A percentile compares a stretch with the other conserved stretches of the same genome.
phyloP scores from a whole-genome alignment of 2,797 vertebrate genomes.

The Botia almorhae region DNA sequence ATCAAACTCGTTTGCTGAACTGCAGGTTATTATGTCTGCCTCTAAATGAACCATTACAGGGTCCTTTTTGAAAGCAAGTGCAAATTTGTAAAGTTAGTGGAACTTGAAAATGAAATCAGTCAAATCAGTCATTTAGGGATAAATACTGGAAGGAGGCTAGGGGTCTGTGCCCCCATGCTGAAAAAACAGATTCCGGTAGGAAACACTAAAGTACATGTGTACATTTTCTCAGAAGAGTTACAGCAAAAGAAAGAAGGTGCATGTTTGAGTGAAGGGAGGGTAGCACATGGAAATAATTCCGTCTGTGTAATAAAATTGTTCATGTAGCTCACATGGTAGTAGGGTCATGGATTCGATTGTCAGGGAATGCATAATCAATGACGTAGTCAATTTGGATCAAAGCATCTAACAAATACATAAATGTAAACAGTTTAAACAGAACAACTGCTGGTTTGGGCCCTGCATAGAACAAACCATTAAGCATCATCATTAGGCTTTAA shows the following conservation, averaged over 20 bases:
- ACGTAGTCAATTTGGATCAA: no score
- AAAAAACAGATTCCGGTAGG: background rate
- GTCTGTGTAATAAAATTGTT: no score
- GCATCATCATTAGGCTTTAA: background rate
- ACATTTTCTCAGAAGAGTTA: background rate
- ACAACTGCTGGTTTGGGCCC: background rate
- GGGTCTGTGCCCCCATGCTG: background rate
- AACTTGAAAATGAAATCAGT: background rate
- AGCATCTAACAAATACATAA: no score
- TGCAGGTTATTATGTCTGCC: constrained; percentile 12
- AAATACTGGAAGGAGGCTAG: background rate
- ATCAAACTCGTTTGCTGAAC: background rate
- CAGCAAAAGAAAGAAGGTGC: background rate
- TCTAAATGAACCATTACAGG: background rate
- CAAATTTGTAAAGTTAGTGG: constrained; percentile 1
- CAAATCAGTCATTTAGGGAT: background rate
- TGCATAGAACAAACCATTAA: background rate
- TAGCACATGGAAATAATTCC: background rate
- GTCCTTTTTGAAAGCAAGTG: background rate
- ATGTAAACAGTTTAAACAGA: no score
- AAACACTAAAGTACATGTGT: background rate
- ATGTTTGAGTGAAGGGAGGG: background rate
- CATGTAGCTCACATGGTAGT: no score
- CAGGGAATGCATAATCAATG: no score
- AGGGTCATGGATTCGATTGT: no score